Evolutionary conservation across 2,888 invertebrate genomes (phyloP), one percentile per base, ranked within the genome.

Genomic region (Hipparchia sbordonii): DNA sequence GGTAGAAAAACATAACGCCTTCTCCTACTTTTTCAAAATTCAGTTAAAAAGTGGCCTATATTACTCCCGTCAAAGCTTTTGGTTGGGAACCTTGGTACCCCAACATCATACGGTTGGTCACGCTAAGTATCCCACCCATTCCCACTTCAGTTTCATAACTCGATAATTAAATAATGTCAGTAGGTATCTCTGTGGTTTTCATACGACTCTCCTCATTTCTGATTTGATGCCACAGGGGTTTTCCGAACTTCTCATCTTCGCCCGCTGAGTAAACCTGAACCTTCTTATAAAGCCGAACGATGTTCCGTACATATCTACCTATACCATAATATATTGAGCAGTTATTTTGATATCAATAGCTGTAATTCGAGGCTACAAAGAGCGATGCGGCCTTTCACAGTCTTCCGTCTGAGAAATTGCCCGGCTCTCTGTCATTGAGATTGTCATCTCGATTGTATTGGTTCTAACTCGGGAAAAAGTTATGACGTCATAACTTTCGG

Each of bases 261-360:
- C 23, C 23, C 23, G 39, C 39, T 39, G 39, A 39, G 39, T 39
- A 5, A 39, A 39, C 39, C 3, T 39, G 39, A 39, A 39, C 39
- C 3, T 39, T 39, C 39, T 39, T 39, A 39, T 39, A 39, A 39
- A 5, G 39, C 39, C 39, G 3, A 39, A 39, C 5, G 1, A 39
- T 39, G 39, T 39, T 39, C 39, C 39, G 39, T 39, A 39, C 39
- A 39, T 39, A 39, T 2, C 39, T 39, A 39, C 1, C 39, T 39
- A 39, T 39, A 39, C 39, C 39, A 39, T 39, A 39, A 39, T 39
- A 39, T 39, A 39, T 39, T 39, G 39, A 39, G 39, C 0, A 39
- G 5, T 39, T 39, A 39, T 39, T 89, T 89, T 90, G 89, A 87
- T 90, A 90, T 89, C 89, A 90, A 56, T 56, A 13, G 13, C 56